These are phyloP conservation scores for Drosophila pseudoananassae DNA, from an alignment of 1,140 invertebrate species.

Conservation along the genomic window DNA sequence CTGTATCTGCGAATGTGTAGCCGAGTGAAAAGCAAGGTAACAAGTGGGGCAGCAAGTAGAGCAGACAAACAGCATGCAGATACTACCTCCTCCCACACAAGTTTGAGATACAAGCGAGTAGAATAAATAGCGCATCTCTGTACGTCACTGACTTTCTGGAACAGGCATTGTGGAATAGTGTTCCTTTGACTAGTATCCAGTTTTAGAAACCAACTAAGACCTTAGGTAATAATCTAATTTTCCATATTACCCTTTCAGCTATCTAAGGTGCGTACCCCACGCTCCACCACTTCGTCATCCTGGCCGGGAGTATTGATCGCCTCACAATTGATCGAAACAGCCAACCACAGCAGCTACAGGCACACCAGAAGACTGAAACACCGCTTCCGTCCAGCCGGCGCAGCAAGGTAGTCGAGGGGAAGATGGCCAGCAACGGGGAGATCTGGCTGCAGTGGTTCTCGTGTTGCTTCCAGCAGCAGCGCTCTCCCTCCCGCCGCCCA, in stretches of 20 bases:
- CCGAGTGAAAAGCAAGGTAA: conserved; percentile 58
- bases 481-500: conserved; percentile 87
- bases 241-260: conserved; percentile 23
- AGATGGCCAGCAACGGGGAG: conserved; percentile 89
- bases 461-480: conserved; percentile 91
- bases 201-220: no score
- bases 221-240: background rate
- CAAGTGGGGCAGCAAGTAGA: conserved; percentile 59
- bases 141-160: conserved; percentile 29
- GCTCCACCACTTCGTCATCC: conserved; percentile 42
- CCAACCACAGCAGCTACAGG: conserved; percentile 4
- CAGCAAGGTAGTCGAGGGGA: conserved; percentile 46
- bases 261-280: conserved; percentile 35
- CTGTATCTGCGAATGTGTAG: conserved; percentile 29
- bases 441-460: conserved; percentile 94
- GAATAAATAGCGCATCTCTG: conserved; percentile 14
- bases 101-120: background rate
- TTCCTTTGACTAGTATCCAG: no score
- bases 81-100: conserved; percentile 17
- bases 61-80: conserved; percentile 43
- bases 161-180: no score
- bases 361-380: conserved; percentile 59
- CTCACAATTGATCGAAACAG: conserved; percentile 36
- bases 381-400: conserved; percentile 36
- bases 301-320: conserved; percentile 61